Conservation (phyloP, 1,140 invertebrate species). For the Ylistrum balloti region DNA sequence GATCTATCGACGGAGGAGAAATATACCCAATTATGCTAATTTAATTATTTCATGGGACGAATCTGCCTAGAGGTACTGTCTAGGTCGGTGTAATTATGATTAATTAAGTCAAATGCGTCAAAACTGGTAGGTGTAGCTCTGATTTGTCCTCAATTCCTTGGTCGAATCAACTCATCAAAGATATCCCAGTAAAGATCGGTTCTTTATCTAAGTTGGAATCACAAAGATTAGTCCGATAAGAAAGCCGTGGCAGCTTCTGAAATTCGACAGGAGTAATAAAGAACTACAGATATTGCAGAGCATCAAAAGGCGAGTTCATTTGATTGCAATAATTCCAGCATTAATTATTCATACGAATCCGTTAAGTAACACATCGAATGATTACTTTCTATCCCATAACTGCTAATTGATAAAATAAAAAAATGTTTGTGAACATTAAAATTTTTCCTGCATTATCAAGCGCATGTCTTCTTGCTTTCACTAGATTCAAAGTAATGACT, state of each 20-base stretch:
- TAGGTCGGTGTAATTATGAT: conserved; percentile 9
- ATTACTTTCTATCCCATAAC: not conserved
- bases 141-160: not conserved
- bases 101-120: conserved; percentile 38
- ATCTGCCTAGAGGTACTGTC: not conserved
- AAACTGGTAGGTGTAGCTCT: not conserved
- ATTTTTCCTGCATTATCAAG: not conserved
- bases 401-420: conserved; percentile 9
- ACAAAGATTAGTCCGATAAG: not conserved
- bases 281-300: too few species aligned
- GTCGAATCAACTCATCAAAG: conserved; percentile 8
- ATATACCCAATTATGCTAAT: conserved; percentile 18
- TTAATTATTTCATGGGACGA: conserved; percentile 8
- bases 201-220: not conserved
- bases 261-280: not conserved
- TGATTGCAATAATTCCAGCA: conserved; percentile 23
- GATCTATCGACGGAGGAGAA: not conserved
- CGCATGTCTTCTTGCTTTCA: not conserved
- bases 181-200: conserved; percentile 3
- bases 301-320: not conserved
- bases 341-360: conserved; percentile 21
- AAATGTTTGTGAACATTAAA: conserved; percentile 8
- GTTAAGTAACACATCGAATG: conserved; percentile 7
- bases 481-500: not conserved
- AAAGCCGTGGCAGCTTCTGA: not conserved